A percentile compares a stretch with the other conserved stretches of the same genome.
Conservation (phyloP, 2,797 vertebrate genomes). For the Muscicapa striata region DNA sequence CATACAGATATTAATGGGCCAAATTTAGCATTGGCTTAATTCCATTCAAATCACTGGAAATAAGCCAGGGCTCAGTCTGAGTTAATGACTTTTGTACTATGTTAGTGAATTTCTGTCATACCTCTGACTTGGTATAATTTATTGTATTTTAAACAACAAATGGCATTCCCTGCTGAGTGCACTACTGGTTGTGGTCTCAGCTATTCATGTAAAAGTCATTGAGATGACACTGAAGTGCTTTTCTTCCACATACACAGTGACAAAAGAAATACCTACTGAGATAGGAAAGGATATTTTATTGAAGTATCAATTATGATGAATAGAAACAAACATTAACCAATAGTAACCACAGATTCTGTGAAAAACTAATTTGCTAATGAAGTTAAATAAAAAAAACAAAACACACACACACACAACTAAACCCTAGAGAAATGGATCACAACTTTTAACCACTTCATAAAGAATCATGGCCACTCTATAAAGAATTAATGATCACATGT, state of each 20-base stretch:
- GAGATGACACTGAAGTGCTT: background rate
- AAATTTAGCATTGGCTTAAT: slow-evolving; percentile 9
- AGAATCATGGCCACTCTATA: background rate
- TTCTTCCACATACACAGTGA: background rate
- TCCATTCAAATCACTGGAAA: background rate
- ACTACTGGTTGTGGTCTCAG: background rate
- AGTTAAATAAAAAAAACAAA: background rate
- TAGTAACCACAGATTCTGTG: background rate
- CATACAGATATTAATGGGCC: slow-evolving; percentile 24
- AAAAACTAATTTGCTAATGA: background rate
- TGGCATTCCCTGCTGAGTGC: background rate
- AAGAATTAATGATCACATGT: background rate
- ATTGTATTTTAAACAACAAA: slow-evolving; percentile 4
- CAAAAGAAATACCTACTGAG: background rate
- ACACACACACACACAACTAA: accelerated
- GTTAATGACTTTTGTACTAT: slow-evolving; percentile 8
- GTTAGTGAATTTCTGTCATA: background rate
- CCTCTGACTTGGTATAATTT: background rate
- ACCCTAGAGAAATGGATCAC: background rate
- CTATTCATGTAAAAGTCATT: background rate
- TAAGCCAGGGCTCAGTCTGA: background rate
- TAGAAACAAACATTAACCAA: background rate
- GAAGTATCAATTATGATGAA: background rate
- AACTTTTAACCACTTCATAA: background rate
- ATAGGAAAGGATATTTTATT: background rate